Percentiles rank a stretch among this genome's conserved stretches.
Evolutionary conservation across 2,797 vertebrate genomes (phyloP).

Genomic region (Sparus aurata): DNA sequence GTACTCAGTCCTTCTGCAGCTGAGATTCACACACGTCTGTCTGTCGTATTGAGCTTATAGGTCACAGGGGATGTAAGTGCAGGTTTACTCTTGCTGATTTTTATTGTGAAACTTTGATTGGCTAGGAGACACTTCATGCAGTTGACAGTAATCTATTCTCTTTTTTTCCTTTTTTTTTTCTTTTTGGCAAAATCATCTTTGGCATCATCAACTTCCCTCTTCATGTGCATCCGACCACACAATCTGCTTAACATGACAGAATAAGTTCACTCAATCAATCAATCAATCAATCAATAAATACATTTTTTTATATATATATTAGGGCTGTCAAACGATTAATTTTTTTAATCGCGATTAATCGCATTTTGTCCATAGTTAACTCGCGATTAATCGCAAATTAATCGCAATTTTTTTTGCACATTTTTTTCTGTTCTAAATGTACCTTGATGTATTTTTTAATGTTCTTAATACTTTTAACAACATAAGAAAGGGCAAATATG

Average conservation of each 20-base stretch:
- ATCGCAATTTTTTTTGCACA: too few relatives aligned
- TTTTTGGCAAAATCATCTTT: not conserved
- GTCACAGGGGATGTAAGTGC: conserved; percentile 22
- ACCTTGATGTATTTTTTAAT: too few relatives aligned
- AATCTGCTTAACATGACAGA: not conserved
- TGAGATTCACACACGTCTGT: conserved; percentile 30
- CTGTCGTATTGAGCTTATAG: conserved; percentile 33
- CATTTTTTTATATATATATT: too few relatives aligned
- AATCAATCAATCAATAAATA: too few relatives aligned
- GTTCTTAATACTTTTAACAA: too few relatives aligned
- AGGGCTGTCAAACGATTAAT: too few relatives aligned
- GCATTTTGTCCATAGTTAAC: too few relatives aligned
- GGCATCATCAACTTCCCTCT: not conserved
- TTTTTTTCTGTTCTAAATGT: too few relatives aligned
- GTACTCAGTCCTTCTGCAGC: conserved; percentile 29
- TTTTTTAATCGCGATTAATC: too few relatives aligned
- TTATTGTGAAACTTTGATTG: conserved; percentile 19
- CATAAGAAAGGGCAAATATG: too few relatives aligned
- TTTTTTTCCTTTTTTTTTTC: not conserved
- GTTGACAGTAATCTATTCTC: not conserved
- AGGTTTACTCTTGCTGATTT: not conserved
- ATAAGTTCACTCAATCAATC: too few relatives aligned
- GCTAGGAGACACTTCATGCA: conserved; percentile 10
- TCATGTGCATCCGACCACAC: not conserved
- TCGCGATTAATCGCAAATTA: too few relatives aligned